phyloP scores from a whole-genome alignment of 1,140 invertebrate species.

The Harpegnathos saltator region DNA sequence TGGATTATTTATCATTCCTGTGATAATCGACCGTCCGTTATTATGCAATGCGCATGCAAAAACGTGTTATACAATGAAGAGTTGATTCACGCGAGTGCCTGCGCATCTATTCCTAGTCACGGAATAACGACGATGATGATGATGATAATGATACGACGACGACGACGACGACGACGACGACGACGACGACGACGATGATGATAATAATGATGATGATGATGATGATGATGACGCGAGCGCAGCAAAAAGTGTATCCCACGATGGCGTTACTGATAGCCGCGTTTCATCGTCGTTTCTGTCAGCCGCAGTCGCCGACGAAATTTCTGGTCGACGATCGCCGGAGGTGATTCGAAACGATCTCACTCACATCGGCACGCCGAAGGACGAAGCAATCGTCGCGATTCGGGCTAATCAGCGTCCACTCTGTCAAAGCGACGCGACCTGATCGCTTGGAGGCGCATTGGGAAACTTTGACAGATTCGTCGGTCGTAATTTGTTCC shows the following conservation, averaged over 20 bases:
- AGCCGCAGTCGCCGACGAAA: neutral
- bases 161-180: conserved; percentile 33
- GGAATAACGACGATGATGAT: conserved; percentile 19
- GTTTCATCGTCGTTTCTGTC: neutral
- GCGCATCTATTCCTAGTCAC: conserved; percentile 2
- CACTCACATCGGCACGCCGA: too few species aligned
- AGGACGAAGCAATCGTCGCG: neutral
- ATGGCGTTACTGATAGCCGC: neutral
- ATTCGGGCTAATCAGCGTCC: too few species aligned
- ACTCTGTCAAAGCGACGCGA: too few species aligned
- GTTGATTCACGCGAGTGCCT: conserved; percentile 24
- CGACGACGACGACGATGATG: conserved; percentile 35
- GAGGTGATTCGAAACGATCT: neutral
- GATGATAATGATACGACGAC: conserved; percentile 26
- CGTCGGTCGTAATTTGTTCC: too few species aligned
- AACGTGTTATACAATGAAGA: conserved; percentile 23
- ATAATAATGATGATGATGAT: too few species aligned
- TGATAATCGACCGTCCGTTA: conserved; percentile 27
- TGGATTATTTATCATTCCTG: conserved; percentile 18
- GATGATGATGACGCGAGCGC: conserved; percentile 9
- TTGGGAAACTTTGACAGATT: too few species aligned
- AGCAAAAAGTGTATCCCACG: neutral
- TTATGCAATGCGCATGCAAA: conserved; percentile 30
- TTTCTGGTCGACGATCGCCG: neutral
- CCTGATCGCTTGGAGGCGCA: too few species aligned